These are phyloP conservation scores for Neodiprion lecontei DNA, from an alignment of 1,140 invertebrate species.

Conservation along the genomic window DNA sequence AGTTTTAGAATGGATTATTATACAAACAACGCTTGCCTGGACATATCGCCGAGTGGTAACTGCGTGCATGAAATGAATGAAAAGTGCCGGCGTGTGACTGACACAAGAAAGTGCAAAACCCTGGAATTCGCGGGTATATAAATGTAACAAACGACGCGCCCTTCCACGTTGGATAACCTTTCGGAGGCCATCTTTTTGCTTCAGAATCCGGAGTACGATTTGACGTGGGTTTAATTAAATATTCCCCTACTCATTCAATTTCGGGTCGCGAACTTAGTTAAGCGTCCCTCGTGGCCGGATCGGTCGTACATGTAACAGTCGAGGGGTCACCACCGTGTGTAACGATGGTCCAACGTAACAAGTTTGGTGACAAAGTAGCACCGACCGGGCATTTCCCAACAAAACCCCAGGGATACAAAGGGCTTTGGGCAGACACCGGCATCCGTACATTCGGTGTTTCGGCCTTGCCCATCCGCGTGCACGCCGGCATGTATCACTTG, in stretches of 20 bases:
- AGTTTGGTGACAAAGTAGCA: constrained; percentile 27
- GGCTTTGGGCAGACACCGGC: constrained; percentile 7
- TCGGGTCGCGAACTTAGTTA: constrained; percentile 2
- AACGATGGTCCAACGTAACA: constrained; percentile 32
- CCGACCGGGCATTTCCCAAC: not conserved
- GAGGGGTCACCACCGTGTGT: constrained; percentile 19
- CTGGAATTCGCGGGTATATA: not conserved
- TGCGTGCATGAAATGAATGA: not conserved
- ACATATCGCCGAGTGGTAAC: no score
- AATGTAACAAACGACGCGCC: not conserved
- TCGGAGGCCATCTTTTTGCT: not conserved
- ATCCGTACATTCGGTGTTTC: no score
- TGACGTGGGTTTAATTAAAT: constrained; percentile 5
- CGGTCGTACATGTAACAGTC: constrained; percentile 9
- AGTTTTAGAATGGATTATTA: no score
- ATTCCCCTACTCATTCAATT: constrained; percentile 1
- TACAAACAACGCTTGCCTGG: no score
- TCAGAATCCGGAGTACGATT: not conserved
- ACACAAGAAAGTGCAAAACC: not conserved
- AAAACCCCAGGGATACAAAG: constrained; percentile 28
- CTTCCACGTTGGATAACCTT: not conserved
- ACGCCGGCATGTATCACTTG: no score
- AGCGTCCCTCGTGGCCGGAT: constrained; percentile 2
- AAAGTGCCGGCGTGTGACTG: not conserved
- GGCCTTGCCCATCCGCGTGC: no score